Evolutionary conservation across 2,113 vertebrate genomes (phyloP).

Genomic region (Protobothrops mucrosquamatus): DNA sequence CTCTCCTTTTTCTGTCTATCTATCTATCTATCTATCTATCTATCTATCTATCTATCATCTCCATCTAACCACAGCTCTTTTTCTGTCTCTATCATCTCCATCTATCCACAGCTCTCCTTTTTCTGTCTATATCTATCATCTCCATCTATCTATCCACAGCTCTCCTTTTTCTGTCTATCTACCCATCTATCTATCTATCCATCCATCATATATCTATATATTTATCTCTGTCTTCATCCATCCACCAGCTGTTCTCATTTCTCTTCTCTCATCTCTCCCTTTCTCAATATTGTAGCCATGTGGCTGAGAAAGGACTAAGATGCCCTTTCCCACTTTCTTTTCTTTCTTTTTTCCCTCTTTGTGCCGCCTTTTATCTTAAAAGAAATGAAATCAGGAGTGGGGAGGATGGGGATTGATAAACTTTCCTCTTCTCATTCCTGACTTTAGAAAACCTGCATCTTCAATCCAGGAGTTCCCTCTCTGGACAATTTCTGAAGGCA

Average conservation of each 20-base stretch:
- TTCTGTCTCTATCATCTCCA: not conserved
- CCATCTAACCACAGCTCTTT: no score
- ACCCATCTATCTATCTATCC: not conserved
- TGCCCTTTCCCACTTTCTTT: not conserved
- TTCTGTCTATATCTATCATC: not conserved
- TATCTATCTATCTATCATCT: no score
- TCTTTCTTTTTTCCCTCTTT: not conserved
- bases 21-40: not conserved
- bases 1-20: no score
- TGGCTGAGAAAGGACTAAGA: not conserved
- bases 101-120: no score
- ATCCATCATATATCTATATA: not conserved
- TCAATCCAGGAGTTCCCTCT: not conserved
- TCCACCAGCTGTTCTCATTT: not conserved
- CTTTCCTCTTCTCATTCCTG: not conserved
- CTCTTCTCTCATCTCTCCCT: not conserved
- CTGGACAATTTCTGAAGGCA: not conserved
- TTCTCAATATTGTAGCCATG: not conserved
- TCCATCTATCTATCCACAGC: not conserved
- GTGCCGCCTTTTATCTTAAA: not conserved
- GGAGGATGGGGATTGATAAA: not conserved
- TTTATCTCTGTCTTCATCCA: not conserved
- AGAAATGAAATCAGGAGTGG: not conserved
- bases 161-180: no score
- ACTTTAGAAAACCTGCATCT: not conserved